phyloP scores from a whole-genome alignment of 2,888 invertebrate species.

The Podabrus alpinus region DNA sequence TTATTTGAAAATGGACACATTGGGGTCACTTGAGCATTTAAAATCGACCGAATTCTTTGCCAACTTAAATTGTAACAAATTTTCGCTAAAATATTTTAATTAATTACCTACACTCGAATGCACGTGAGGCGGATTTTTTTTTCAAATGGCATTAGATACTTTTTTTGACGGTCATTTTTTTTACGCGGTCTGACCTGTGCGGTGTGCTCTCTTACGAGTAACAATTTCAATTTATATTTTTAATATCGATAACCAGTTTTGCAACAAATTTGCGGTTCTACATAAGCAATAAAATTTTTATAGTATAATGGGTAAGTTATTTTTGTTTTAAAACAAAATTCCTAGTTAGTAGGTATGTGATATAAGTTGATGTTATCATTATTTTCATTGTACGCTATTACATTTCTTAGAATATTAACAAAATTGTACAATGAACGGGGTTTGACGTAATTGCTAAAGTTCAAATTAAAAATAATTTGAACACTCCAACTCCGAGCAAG shows the following conservation, averaged over 20 bases:
- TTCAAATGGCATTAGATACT: background rate
- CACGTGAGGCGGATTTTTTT: background rate
- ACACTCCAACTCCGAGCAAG: background rate
- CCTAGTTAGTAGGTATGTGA: background rate
- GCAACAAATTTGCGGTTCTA: background rate
- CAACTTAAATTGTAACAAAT: background rate
- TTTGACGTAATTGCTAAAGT: slow-evolving; percentile 14
- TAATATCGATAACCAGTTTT: background rate
- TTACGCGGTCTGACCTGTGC: background rate
- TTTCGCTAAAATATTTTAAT: background rate
- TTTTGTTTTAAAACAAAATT: background rate
- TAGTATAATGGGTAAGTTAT: background rate
- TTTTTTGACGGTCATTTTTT: background rate
- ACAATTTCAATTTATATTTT: background rate
- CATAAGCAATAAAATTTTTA: background rate
- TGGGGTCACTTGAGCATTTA: slow-evolving; percentile 1
- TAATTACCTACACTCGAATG: background rate
- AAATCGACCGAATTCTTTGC: background rate
- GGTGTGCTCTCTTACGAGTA: background rate
- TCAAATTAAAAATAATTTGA: background rate
- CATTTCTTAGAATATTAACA: slow-evolving; percentile 3
- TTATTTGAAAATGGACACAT: background rate
- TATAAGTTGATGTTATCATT: background rate
- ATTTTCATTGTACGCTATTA: background rate
- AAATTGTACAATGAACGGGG: background rate